phyloP scores from a whole-genome alignment of 2,797 vertebrate genomes.

The Echeneis naucrates region DNA sequence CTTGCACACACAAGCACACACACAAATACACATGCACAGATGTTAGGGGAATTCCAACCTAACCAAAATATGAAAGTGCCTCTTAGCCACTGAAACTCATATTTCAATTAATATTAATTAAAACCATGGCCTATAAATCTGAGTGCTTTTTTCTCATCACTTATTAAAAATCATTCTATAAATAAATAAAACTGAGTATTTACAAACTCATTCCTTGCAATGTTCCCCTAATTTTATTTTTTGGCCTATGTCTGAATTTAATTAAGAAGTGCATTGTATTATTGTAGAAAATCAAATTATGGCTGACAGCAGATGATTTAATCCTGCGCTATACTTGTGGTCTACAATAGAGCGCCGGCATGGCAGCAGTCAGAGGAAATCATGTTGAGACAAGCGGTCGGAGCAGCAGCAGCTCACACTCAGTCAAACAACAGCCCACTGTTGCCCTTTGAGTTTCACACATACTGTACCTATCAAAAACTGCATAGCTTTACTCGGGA shows the following conservation, averaged over 20 bases:
- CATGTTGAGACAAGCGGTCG: slow-evolving; percentile 29
- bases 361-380: slow-evolving; percentile 24
- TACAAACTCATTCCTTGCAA: neutral
- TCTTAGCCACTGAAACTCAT: neutral
- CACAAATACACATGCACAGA: slow-evolving; percentile 8
- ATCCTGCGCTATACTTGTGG: neutral
- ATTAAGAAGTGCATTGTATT: neutral
- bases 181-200: too few species aligned
- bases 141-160: neutral
- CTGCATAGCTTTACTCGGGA: slow-evolving; percentile 42
- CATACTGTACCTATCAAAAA: slow-evolving; percentile 71
- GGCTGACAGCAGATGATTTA: slow-evolving; percentile 28
- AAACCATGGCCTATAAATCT: neutral
- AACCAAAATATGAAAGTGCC: neutral
- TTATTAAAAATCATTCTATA: too few species aligned
- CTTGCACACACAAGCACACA: slow-evolving; percentile 12
- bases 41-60: slow-evolving; percentile 1
- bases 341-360: neutral
- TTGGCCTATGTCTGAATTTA: neutral
- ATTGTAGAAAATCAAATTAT: neutral
- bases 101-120: neutral
- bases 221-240: neutral
- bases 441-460: slow-evolving; percentile 38
- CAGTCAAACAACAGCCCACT: slow-evolving; percentile 35
- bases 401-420: slow-evolving; percentile 27